Evolutionary conservation across 2,888 invertebrate genomes (phyloP).

Genomic region (Margaritifera margaritifera): DNA sequence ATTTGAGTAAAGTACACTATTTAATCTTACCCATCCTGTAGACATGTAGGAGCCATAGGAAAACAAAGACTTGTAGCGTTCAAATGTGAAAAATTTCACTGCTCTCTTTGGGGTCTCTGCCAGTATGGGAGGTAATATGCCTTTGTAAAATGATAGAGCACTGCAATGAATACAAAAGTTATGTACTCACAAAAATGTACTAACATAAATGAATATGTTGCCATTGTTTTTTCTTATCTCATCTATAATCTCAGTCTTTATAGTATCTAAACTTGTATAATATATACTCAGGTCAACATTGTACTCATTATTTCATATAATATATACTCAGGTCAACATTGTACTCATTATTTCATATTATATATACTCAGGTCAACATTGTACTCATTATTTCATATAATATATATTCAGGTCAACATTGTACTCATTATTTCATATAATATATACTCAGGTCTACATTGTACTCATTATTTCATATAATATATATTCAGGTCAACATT

Average conservation of each 20-base stretch:
- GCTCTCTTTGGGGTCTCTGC: slow-evolving; percentile 97
- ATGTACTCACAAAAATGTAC: neutral
- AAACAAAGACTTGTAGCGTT: slow-evolving; percentile 91
- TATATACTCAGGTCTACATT: neutral
- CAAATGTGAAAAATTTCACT: slow-evolving; percentile 94
- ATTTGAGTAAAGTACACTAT: no score
- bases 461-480: neutral
- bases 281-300: no score
- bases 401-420: neutral
- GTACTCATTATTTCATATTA: neutral
- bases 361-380: neutral
- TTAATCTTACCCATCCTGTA: slow-evolving; percentile 37
- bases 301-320: no score
- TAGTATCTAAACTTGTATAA: no score
- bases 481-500: neutral
- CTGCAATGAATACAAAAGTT: slow-evolving; percentile 73
- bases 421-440: neutral
- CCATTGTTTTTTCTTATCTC: no score
- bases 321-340: neutral
- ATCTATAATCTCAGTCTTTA: no score
- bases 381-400: neutral
- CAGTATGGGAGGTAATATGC: slow-evolving; percentile 91
- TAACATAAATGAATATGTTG: no score
- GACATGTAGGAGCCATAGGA: slow-evolving; percentile 41
- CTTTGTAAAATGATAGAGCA: slow-evolving; percentile 88